phyloP scores from a whole-genome alignment of 2,888 invertebrate genomes.

The Formica aserva region DNA sequence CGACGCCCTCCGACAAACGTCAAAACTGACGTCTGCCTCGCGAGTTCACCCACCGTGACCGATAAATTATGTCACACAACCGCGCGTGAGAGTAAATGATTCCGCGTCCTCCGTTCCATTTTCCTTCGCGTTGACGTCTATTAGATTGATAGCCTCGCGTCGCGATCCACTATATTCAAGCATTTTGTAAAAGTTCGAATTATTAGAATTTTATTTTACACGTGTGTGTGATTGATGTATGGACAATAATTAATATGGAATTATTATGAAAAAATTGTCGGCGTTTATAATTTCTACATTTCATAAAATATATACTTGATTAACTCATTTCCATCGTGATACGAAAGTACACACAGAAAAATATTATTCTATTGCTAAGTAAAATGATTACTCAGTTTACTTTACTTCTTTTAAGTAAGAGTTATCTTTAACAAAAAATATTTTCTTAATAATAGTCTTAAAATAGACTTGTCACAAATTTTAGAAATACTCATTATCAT shows the following conservation, averaged over 20 bases:
- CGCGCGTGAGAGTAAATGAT: conserved; percentile 39
- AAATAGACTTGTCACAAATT: too few species aligned
- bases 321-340: not conserved
- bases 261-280: conserved; percentile 1
- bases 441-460: too few species aligned
- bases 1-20: conserved; percentile 61
- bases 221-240: not conserved
- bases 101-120: conserved; percentile 1
- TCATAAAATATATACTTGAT: conserved; percentile 5
- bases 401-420: too few species aligned
- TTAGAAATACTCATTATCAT: too few species aligned
- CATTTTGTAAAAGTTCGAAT: not conserved
- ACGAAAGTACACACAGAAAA: not conserved
- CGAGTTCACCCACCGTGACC: conserved; percentile 44
- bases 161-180: not conserved
- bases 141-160: conserved; percentile 5
- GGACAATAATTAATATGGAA: not conserved
- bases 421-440: too few species aligned
- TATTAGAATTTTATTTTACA: not conserved
- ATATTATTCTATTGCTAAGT: too few species aligned
- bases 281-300: not conserved
- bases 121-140: conserved; percentile 5
- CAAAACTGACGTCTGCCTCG: conserved; percentile 58
- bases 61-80: conserved; percentile 45
- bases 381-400: too few species aligned